Evolutionary conservation across 2,797 vertebrate genomes (phyloP).

Genomic region (Rhadinocentrus ornatus): DNA sequence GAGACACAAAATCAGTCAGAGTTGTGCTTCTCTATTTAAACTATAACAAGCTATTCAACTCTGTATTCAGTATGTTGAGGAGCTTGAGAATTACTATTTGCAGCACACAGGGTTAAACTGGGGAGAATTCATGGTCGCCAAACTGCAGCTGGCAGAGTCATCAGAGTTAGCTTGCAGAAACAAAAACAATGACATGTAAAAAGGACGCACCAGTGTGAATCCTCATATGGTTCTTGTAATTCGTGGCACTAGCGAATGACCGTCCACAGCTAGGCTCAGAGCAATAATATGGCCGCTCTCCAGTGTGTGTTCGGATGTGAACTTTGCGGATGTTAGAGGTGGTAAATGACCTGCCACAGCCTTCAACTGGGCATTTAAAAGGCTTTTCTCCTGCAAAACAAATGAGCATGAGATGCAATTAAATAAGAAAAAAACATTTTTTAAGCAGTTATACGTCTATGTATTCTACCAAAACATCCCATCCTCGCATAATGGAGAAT

Average conservation of each 20-base stretch:
- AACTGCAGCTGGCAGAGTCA: not conserved
- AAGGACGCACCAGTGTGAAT: conserved; percentile 92
- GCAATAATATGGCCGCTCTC: conserved; percentile 98
- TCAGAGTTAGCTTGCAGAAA: not conserved
- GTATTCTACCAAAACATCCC: not conserved
- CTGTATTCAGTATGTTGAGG: not conserved
- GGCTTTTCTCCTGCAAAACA: conserved; percentile 92
- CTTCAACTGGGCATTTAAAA: conserved; percentile 97
- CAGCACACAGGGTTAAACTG: not conserved
- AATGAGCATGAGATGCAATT: conserved; percentile 1
- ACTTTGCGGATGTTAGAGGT: conserved; percentile 99
- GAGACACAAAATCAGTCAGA: conserved; percentile 1
- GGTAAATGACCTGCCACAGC: conserved; percentile 97
- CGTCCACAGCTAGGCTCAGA: conserved; percentile 97
- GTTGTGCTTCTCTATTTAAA: not conserved
- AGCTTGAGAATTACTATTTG: not conserved
- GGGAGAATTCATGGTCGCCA: not conserved
- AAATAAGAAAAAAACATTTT: not conserved
- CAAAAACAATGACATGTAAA: too few relatives aligned
- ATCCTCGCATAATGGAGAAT: not conserved
- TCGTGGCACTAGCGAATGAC: conserved; percentile 98
- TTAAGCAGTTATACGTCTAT: not conserved
- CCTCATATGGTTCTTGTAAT: conserved; percentile 99
- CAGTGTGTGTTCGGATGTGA: conserved; percentile 98
- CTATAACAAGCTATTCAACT: not conserved